Evolutionary conservation across 2,113 vertebrate genomes (phyloP), one percentile per base, ranked within the genome.

Genomic region (Strix uralensis): DNA sequence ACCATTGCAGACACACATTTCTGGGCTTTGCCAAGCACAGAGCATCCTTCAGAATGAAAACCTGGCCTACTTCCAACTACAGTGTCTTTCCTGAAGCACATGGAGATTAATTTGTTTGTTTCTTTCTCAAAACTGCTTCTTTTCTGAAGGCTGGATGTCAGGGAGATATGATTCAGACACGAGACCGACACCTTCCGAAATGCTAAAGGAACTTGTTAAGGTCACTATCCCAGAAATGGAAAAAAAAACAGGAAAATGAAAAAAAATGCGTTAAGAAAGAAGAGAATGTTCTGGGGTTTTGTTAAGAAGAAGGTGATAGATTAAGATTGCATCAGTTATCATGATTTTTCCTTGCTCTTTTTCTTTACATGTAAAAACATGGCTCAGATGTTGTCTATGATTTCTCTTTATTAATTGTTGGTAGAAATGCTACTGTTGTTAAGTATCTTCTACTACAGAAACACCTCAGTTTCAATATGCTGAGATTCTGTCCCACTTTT

Each of bases 11-110:
- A 85, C 83, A 51, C 74, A 65, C 2, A 81, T 78, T 96, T 90
- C 65, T 46, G 87, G 63, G 88, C 92, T 94, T 80, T 96, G 95
- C 93, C 94, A 97, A 96, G 93, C 73, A 30, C 88, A 42, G 91
- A 93, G 95, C 91, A 95, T 97, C 87, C 92, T 97, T 96, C 92
- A 91, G 95, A 95, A 82, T 83, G 91, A 96, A 95, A 96, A 61
- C 55, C 72, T 97, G 97, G 97, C 92, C 87, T 69, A 29, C 52
- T 78, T 96, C 97, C 97, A 97, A 19, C 66, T 19, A 46, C 85
- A 85, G 85, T 63, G 85, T 96, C 94, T 96, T 94, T 95, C 73
- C 94, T 91, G 84, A 92, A 96, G 84, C 93, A 97, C 97, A 97
- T 86, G 61, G 95, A 96, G 87, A 97, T 95, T 96, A 93, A 94